These are phyloP conservation scores for Endomychus coccineus DNA, from an alignment of 2,888 invertebrate genomes.

Conservation along the genomic window DNA sequence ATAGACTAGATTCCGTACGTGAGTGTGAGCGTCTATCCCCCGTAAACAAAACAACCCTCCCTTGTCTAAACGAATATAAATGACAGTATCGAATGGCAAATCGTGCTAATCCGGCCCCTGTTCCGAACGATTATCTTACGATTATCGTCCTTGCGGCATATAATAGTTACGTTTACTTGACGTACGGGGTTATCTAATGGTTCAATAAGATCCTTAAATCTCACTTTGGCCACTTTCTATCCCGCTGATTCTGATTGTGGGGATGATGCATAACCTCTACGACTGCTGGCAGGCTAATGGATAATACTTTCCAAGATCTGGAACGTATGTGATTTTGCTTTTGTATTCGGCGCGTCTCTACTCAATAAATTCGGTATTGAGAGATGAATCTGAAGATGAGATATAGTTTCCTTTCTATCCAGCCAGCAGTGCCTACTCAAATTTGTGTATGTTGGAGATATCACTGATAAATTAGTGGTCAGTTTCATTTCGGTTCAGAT, in stretches of 20 bases:
- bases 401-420: too few relatives aligned
- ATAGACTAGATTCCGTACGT: slow-evolving; percentile 24
- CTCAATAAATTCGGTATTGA: too few relatives aligned
- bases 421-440: too few relatives aligned
- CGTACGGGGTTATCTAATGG: slow-evolving; percentile 30
- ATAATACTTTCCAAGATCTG: slow-evolving; percentile 18
- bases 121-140: slow-evolving; percentile 36
- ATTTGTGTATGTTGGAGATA: too few relatives aligned
- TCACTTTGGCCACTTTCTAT: slow-evolving; percentile 40
- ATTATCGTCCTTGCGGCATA: slow-evolving; percentile 36
- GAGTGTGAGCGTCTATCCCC: slow-evolving; percentile 26
- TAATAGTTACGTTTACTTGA: slow-evolving; percentile 22
- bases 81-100: slow-evolving; percentile 42
- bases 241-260: slow-evolving; percentile 25
- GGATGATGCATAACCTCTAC: slow-evolving; percentile 20
- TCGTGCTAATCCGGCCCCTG: slow-evolving; percentile 41
- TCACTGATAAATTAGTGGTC: too few relatives aligned
- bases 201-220: slow-evolving; percentile 40
- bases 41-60: slow-evolving; percentile 28
- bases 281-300: slow-evolving; percentile 18
- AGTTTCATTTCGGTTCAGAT: too few relatives aligned
- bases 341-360: too few relatives aligned
- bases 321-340: too few relatives aligned
- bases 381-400: too few relatives aligned
- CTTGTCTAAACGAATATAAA: slow-evolving; percentile 41